Evolutionary conservation across 2,797 vertebrate species (phyloP).

Genomic region (Myiotriccus ornatus): DNA sequence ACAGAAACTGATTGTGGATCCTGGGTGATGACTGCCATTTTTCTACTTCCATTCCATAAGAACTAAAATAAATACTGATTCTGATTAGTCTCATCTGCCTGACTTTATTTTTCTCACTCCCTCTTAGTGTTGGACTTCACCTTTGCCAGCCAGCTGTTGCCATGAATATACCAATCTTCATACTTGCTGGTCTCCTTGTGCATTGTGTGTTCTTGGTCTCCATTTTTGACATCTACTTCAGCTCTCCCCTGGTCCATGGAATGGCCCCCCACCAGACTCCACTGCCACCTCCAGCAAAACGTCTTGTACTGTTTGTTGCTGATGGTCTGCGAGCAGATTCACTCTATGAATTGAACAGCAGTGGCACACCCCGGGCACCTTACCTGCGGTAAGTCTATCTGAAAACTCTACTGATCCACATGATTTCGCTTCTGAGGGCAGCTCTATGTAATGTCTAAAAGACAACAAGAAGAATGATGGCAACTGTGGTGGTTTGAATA

Average conservation of each 20-base stretch:
- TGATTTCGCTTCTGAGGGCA: neutral
- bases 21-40: neutral
- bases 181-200: constrained; percentile 85
- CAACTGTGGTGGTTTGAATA: neutral
- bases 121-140: neutral
- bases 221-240: constrained; percentile 99
- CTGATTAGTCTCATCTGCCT: neutral
- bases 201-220: constrained; percentile 93
- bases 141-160: neutral
- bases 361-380: constrained; percentile 77
- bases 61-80: neutral
- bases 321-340: constrained; percentile 93
- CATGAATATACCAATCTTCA: constrained; percentile 83
- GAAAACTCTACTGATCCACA: neutral
- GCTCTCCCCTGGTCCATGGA: constrained; percentile 93
- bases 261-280: constrained; percentile 87
- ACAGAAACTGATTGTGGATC: neutral
- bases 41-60: neutral
- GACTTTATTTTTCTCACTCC: neutral
- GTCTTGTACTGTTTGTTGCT: constrained; percentile 89
- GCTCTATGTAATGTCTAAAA: neutral
- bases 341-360: constrained; percentile 78
- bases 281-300: constrained; percentile 84
- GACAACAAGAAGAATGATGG: rapidly evolving
- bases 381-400: constrained; percentile 83